These are phyloP conservation scores for Lypha dubia DNA, from an alignment of 2,888 invertebrate species.

Conservation along the genomic window DNA sequence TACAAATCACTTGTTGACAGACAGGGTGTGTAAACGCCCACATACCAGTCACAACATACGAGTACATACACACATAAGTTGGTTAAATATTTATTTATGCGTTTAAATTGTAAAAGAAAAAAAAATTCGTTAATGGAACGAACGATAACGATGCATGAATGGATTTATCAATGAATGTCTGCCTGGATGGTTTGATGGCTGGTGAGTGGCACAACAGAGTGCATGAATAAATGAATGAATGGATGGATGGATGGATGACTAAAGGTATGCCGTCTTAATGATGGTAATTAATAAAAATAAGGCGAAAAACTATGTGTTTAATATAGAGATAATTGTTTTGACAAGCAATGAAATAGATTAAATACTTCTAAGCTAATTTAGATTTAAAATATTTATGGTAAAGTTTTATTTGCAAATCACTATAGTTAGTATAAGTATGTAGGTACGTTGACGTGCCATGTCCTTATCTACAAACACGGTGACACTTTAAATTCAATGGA, in stretches of 20 bases:
- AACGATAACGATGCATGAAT: conserved; percentile 8
- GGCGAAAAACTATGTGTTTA: conserved; percentile 47
- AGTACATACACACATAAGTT: conserved; percentile 22
- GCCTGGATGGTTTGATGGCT: conserved; percentile 16
- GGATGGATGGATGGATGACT: conserved; percentile 5
- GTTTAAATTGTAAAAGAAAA: conserved; percentile 37
- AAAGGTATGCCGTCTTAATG: conserved; percentile 54
- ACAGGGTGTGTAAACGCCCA: conserved; percentile 70
- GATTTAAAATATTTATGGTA: conserved; percentile 5
- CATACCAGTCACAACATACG: conserved; percentile 35
- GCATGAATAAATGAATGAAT: background rate
- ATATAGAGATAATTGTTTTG: conserved; percentile 57
- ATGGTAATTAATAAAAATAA: conserved; percentile 63
- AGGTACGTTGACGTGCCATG: no score
- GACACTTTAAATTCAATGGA: no score
- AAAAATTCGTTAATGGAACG: conserved; percentile 34
- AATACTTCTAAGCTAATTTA: background rate
- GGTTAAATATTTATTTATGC: conserved; percentile 48
- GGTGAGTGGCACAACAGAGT: no score
- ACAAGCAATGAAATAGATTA: conserved; percentile 13
- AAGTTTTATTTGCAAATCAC: background rate
- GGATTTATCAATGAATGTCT: conserved; percentile 32
- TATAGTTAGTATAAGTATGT: no score
- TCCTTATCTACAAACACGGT: no score
- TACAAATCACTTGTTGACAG: conserved; percentile 69